These are phyloP conservation scores for Adoxophyes honmai DNA, from an alignment of 1,140 invertebrate species.

Conservation along the genomic window DNA sequence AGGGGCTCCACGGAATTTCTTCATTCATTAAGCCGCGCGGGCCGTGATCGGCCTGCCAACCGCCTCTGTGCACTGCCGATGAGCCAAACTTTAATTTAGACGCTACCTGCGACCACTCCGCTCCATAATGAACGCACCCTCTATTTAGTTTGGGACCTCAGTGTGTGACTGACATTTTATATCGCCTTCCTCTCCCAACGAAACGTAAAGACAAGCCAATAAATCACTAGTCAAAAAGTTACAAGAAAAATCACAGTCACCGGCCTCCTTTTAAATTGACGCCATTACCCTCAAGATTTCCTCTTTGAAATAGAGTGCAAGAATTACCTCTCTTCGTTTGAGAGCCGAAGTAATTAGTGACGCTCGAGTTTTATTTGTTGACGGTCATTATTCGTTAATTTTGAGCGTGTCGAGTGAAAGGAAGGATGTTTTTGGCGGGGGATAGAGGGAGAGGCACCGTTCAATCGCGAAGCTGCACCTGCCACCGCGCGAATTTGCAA, in stretches of 20 bases:
- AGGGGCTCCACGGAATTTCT: conserved; percentile 50
- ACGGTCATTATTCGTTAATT: conserved; percentile 77
- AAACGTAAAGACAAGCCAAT: conserved; percentile 36
- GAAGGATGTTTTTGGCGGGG: conserved; percentile 30
- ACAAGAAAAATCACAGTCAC: conserved; percentile 73
- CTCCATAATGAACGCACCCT: conserved; percentile 63
- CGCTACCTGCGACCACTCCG: conserved; percentile 45
- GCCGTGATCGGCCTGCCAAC: conserved; percentile 62
- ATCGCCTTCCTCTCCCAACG: conserved; percentile 21
- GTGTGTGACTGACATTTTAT: conserved; percentile 66
- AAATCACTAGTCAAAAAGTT: conserved; percentile 64
- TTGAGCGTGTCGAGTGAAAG: conserved; percentile 43
- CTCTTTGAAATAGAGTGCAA: conserved; percentile 69
- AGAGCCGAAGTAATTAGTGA: conserved; percentile 75
- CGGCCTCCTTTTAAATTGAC: conserved; percentile 72
- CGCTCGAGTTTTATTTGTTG: conserved; percentile 78
- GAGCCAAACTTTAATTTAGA: conserved; percentile 68
- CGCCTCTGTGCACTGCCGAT: conserved; percentile 46
- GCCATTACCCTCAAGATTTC: conserved; percentile 70
- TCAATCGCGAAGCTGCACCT: conserved; percentile 66
- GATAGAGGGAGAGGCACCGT: conserved; percentile 46
- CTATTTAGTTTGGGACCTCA: conserved; percentile 57
- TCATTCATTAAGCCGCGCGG: conserved; percentile 60
- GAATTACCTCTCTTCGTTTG: conserved; percentile 71
- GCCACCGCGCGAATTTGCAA: conserved; percentile 75